Evolutionary conservation across 2,888 invertebrate genomes (phyloP).

Genomic region (Quadroppia sp.): DNA sequence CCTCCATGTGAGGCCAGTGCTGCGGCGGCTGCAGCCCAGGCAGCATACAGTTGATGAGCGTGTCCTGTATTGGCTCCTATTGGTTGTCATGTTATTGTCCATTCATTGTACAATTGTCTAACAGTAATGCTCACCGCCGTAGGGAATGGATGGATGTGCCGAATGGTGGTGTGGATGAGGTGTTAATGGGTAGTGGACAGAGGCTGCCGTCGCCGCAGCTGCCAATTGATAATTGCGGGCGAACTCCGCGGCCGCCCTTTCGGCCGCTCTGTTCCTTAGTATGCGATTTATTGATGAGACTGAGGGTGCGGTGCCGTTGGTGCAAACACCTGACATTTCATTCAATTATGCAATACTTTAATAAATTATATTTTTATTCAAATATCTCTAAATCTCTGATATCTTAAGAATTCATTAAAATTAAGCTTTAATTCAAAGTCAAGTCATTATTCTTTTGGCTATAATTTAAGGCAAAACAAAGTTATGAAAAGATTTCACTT

Average conservation of each 20-base stretch:
- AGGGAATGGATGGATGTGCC: constrained; percentile 31
- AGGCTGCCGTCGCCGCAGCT: constrained; percentile 50
- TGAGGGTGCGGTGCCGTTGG: constrained; percentile 89
- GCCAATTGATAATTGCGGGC: constrained; percentile 61
- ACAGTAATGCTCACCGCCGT: constrained; percentile 44
- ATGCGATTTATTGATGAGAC: constrained; percentile 97
- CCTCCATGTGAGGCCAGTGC: constrained; percentile 33
- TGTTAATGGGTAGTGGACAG: constrained; percentile 41
- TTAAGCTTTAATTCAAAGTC: background rate
- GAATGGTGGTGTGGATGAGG: constrained; percentile 33
- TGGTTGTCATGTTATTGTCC: background rate
- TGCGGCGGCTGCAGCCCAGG: constrained; percentile 45
- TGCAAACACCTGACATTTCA: constrained; percentile 75
- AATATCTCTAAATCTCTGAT: background rate
- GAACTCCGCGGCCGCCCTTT: constrained; percentile 91
- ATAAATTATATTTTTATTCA: constrained; percentile 7
- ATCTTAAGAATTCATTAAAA: background rate
- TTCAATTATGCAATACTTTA: background rate
- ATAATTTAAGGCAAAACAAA: background rate
- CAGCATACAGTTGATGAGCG: constrained; percentile 45
- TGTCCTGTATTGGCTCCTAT: background rate
- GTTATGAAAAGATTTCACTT: too few species aligned
- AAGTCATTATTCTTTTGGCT: background rate
- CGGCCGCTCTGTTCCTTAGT: constrained; percentile 88
- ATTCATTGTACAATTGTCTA: background rate